A percentile compares a stretch with the other conserved stretches of the same genome.
phyloP scores from a whole-genome alignment of 2,888 invertebrate species.

The Lepeophtheirus nordmannii region DNA sequence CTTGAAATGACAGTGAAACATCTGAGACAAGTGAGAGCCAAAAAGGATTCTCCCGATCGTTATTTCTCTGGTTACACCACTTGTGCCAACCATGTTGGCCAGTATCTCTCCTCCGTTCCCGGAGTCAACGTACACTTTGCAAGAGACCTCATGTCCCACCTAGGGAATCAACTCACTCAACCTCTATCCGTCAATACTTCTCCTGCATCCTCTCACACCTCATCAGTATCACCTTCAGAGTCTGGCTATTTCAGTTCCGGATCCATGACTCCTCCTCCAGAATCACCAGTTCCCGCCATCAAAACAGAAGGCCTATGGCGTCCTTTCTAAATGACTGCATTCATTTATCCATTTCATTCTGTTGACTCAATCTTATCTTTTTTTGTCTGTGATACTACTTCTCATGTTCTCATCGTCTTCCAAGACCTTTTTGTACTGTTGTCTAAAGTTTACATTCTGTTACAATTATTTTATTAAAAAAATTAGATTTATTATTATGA shows the following conservation, averaged over 20 bases:
- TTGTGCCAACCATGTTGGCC: constrained; percentile 70
- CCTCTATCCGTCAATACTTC: neutral
- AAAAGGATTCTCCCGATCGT: constrained; percentile 34
- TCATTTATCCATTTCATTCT: neutral
- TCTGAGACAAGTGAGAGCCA: constrained; percentile 35
- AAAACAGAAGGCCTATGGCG: neutral
- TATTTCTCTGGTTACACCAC: constrained; percentile 72
- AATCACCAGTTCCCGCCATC: neutral
- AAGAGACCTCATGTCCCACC: constrained; percentile 70
- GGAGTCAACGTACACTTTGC: constrained; percentile 49
- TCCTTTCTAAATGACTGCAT: neutral
- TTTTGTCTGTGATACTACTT: neutral
- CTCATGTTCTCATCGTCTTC: no score
- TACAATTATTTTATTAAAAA: no score
- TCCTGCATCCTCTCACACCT: neutral
- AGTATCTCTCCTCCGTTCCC: constrained; percentile 65
- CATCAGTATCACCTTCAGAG: neutral
- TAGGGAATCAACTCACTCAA: constrained; percentile 45
- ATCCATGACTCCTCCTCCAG: constrained; percentile 5
- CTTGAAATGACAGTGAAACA: constrained; percentile 32
- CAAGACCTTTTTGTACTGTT: no score
- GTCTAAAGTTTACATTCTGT: no score
- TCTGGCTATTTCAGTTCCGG: neutral
- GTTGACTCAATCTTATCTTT: neutral
- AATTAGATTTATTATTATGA: no score